Evolutionary conservation across 2,888 invertebrate genomes (phyloP).

Genomic region (Pandemis corylana): DNA sequence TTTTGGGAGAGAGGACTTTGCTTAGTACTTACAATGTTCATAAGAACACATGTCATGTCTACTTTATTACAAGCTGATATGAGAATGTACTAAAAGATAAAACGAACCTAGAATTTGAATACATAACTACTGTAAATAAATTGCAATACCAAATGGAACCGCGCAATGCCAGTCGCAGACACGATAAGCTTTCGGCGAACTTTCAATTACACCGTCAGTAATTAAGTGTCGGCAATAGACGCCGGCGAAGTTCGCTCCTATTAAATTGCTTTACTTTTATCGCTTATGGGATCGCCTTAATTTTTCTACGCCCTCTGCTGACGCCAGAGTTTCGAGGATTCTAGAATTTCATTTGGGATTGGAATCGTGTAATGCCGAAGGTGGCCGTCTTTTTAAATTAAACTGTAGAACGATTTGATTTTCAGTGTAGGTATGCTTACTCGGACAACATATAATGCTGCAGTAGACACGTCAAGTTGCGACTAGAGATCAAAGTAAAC

Average conservation of each 20-base stretch:
- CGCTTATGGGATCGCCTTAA: slow-evolving; percentile 67
- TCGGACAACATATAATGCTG: not conserved
- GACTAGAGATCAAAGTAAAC: no score
- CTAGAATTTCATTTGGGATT: slow-evolving; percentile 44
- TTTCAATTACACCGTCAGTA: slow-evolving; percentile 76
- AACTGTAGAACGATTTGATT: not conserved
- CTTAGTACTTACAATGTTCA: no score
- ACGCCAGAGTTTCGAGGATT: slow-evolving; percentile 46
- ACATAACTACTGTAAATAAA: not conserved
- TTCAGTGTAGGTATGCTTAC: not conserved
- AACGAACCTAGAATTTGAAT: no score
- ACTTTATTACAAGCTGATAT: no score
- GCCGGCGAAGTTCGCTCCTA: slow-evolving; percentile 69
- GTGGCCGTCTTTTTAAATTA: slow-evolving; percentile 28
- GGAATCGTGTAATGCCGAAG: slow-evolving; percentile 20
- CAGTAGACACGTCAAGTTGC: not conserved
- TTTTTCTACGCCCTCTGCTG: slow-evolving; percentile 63
- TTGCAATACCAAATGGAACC: slow-evolving; percentile 32
- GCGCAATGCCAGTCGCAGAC: slow-evolving; percentile 53
- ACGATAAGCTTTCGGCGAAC: slow-evolving; percentile 62
- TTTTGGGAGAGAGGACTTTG: no score
- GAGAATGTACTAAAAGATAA: no score
- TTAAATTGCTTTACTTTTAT: slow-evolving; percentile 74
- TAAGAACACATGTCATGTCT: no score
- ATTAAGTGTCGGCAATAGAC: slow-evolving; percentile 72